phyloP scores from a whole-genome alignment of 2,888 invertebrate genomes.

The Spodoptera littoralis region DNA sequence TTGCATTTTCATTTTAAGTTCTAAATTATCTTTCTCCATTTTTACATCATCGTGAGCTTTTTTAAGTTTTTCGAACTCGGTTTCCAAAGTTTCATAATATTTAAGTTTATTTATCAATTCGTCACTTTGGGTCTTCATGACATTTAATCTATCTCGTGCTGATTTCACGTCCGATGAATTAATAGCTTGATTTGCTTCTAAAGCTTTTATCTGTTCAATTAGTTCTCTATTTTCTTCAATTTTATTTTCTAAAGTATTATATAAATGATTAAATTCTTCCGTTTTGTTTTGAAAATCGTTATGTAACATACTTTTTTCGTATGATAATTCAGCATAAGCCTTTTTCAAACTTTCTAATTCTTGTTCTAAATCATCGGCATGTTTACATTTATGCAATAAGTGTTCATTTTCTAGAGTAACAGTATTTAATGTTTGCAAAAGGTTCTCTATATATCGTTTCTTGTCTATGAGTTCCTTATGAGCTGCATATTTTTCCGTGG shows the following conservation, averaged over 20 bases:
- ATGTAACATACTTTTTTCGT: slow-evolving; percentile 64
- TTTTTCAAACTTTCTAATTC: slow-evolving; percentile 61
- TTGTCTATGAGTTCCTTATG: slow-evolving; percentile 63
- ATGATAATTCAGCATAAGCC: slow-evolving; percentile 54
- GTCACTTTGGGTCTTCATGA: slow-evolving; percentile 69
- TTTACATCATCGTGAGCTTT: slow-evolving; percentile 59
- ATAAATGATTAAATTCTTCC: slow-evolving; percentile 65
- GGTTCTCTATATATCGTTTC: slow-evolving; percentile 56
- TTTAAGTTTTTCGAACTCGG: slow-evolving; percentile 67
- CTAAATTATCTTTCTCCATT: slow-evolving; percentile 70
- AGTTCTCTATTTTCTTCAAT: slow-evolving; percentile 70
- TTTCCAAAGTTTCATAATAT: slow-evolving; percentile 67
- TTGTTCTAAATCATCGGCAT: slow-evolving; percentile 55
- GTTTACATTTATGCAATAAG: slow-evolving; percentile 53
- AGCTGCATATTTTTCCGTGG: slow-evolving; percentile 63
- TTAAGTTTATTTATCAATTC: slow-evolving; percentile 67
- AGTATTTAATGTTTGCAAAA: slow-evolving; percentile 47
- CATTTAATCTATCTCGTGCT: slow-evolving; percentile 60
- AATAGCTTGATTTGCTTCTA: slow-evolving; percentile 59
- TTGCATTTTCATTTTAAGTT: slow-evolving; percentile 64
- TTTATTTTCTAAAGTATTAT: slow-evolving; percentile 66
- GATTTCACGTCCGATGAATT: slow-evolving; percentile 67
- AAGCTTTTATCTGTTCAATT: slow-evolving; percentile 58
- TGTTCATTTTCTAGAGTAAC: slow-evolving; percentile 57
- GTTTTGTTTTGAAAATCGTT: slow-evolving; percentile 64